A percentile compares a stretch with the other conserved stretches of the same genome.
phyloP scores from a whole-genome alignment of 53 echinoderm and acorn worm species.

The Astropecten irregularis region DNA sequence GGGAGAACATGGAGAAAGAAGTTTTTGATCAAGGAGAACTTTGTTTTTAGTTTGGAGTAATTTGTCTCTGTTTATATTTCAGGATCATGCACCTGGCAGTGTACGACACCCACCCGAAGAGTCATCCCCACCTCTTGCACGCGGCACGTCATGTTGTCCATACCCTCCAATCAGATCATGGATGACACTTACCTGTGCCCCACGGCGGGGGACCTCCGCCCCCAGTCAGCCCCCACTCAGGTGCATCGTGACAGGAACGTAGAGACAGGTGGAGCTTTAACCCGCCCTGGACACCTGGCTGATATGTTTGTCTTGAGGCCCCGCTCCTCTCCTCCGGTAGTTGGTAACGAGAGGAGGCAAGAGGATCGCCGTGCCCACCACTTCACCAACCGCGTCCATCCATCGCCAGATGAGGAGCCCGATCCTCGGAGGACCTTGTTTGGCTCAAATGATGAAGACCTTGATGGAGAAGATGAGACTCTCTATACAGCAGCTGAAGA shows the following conservation, averaged over 20 bases:
- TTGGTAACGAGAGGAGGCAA: not conserved
- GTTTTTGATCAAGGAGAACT: no score
- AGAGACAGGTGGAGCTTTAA: not conserved
- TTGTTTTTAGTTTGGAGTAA: no score
- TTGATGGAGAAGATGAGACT: not conserved
- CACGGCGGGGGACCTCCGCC: slow-evolving; percentile 27
- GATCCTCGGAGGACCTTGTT: not conserved
- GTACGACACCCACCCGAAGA: slow-evolving; percentile 51
- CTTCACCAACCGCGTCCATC: slow-evolving; percentile 71
- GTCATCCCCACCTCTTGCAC: slow-evolving; percentile 73
- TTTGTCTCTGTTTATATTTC: no score
- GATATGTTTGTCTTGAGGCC: slow-evolving; percentile 44
- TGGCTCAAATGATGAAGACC: not conserved
- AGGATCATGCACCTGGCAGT: slow-evolving; percentile 75
- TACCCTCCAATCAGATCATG: slow-evolving; percentile 46
- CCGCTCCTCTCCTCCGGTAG: slow-evolving; percentile 69
- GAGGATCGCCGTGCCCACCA: not conserved
- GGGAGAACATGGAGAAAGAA: no score
- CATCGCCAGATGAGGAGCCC: slow-evolving; percentile 14
- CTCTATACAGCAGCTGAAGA: slow-evolving; percentile 5
- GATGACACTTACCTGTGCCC: slow-evolving; percentile 10
- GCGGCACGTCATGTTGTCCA: slow-evolving; percentile 62
- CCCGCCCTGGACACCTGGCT: not conserved
- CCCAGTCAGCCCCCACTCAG: slow-evolving; percentile 61
- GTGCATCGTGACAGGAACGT: not conserved